Conservation (phyloP, 2,888 invertebrate species). For the Glyphotaelius pellucidus region DNA sequence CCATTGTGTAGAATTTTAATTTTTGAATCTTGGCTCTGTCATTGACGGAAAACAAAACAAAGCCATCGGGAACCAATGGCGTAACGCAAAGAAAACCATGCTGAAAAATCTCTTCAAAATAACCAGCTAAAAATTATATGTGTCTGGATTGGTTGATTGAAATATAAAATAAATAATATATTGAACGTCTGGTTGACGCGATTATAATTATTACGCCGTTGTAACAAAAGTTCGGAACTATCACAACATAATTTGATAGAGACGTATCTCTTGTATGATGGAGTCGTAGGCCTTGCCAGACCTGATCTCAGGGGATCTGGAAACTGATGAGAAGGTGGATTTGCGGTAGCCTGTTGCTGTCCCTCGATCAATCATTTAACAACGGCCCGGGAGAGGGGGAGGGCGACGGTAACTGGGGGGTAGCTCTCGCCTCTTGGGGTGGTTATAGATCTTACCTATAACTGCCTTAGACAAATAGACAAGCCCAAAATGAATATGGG, state of each 20-base stretch:
- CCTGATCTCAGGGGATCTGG: constrained; percentile 42
- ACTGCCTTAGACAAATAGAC: not conserved
- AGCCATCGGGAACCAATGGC: no score
- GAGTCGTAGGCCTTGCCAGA: not conserved
- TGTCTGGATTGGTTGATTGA: not conserved
- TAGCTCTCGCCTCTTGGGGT: not conserved
- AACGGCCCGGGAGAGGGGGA: constrained; percentile 7
- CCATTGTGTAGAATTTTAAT: no score
- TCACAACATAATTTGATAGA: not conserved
- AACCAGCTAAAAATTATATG: not conserved
- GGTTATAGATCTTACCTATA: not conserved
- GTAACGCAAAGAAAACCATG: no score
- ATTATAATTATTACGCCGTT: no score
- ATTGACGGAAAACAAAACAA: no score
- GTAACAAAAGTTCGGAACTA: no score
- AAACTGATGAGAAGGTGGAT: constrained; percentile 41
- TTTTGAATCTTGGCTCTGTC: no score
- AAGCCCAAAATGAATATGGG: not conserved
- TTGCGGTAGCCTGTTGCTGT: constrained; percentile 57
- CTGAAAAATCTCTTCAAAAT: no score
- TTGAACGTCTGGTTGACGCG: no score
- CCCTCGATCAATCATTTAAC: constrained; percentile 62
- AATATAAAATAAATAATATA: not conserved
- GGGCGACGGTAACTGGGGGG: not conserved
- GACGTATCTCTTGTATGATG: not conserved